Percentiles rank a stretch among this genome's conserved stretches.
Conservation (phyloP, 2,113 vertebrate genomes). For the Odobenus rosmarus region DNA sequence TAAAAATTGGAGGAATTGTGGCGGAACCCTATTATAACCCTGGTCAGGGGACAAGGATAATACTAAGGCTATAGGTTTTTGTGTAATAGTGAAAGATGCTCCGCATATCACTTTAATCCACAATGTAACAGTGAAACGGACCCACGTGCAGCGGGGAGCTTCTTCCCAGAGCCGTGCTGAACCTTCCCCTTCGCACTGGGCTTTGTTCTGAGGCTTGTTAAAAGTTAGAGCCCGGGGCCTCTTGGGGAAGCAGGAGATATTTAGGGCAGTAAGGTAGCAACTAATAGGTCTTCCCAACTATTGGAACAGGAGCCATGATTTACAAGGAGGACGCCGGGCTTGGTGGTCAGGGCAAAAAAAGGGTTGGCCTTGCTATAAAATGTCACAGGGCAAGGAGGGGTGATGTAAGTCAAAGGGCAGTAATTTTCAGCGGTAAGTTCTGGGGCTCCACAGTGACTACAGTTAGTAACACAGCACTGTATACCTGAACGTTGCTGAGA, state of each 20-base stretch:
- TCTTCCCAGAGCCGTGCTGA: slow-evolving; percentile 60
- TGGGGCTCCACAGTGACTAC: background rate
- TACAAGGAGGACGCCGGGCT: background rate
- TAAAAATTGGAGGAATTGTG: slow-evolving; percentile 64
- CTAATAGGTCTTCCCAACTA: slow-evolving; percentile 68
- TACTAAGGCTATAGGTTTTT: slow-evolving; percentile 60
- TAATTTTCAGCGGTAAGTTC: background rate
- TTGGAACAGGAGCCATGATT: background rate
- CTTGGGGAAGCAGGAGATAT: slow-evolving; percentile 65
- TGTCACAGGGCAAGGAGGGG: background rate
- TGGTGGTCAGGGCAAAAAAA: background rate
- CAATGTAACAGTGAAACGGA: background rate
- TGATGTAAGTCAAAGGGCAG: background rate
- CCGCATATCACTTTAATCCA: slow-evolving; percentile 65
- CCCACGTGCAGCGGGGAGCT: slow-evolving; percentile 46
- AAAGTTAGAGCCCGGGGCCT: slow-evolving; percentile 53
- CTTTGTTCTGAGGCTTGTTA: slow-evolving; percentile 81
- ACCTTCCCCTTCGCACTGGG: background rate
- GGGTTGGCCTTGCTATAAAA: background rate
- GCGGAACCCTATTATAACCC: slow-evolving; percentile 61
- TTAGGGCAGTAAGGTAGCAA: slow-evolving; percentile 69
- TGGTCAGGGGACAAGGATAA: slow-evolving; percentile 65
- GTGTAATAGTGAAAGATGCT: slow-evolving; percentile 60
- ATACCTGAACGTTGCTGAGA: background rate
- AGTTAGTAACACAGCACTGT: background rate